Conservation (phyloP, 2,113 vertebrate genomes). For the Sula dactylatra region DNA sequence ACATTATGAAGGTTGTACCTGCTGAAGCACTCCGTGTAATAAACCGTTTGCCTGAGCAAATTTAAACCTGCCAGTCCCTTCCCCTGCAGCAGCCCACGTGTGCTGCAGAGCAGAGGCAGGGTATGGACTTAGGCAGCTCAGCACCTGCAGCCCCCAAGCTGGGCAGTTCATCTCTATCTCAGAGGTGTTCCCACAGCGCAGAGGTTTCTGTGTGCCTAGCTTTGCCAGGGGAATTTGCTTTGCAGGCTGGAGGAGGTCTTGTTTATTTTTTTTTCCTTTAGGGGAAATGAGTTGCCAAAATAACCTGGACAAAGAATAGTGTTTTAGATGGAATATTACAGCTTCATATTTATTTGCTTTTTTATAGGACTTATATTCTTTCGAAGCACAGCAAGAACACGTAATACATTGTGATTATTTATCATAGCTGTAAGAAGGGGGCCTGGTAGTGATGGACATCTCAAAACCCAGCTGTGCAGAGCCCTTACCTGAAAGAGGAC, state of each 20-base stretch:
- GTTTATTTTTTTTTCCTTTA: background rate
- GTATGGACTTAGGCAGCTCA: rapidly evolving
- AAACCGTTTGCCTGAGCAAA: background rate
- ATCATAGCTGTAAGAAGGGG: background rate
- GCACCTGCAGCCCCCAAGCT: background rate
- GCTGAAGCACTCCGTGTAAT: background rate
- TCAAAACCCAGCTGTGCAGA: background rate
- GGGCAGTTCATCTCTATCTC: background rate
- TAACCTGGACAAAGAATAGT: background rate
- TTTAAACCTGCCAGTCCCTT: background rate
- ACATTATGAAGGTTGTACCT: background rate
- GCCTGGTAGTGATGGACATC: background rate
- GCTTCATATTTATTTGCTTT: background rate
- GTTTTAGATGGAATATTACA: background rate
- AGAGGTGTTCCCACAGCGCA: background rate
- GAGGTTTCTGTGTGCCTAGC: background rate
- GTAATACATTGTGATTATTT: background rate
- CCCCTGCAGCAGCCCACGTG: background rate
- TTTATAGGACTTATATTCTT: background rate
- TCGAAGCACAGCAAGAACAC: background rate
- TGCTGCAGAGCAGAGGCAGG: background rate
- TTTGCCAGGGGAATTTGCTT: background rate
- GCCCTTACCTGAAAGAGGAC: background rate
- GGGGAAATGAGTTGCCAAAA: background rate
- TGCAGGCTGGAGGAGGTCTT: background rate